A percentile compares a stretch with the other conserved stretches of the same genome.
phyloP scores from a whole-genome alignment of 2,888 invertebrate species.

The Timema cristinae region DNA sequence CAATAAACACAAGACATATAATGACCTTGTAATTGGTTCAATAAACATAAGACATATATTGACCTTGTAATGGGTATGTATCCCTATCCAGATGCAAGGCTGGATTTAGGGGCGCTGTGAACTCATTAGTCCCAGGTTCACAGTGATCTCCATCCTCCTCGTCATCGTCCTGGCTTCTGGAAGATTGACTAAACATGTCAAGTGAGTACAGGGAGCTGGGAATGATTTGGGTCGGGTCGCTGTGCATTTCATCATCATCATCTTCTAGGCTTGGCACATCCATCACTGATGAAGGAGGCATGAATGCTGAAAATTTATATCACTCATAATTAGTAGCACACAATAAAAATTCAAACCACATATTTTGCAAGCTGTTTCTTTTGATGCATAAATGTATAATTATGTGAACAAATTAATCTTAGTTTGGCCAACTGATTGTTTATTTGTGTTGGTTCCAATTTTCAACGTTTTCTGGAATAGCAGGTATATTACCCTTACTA shows the following conservation, averaged over 20 bases:
- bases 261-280: too few relatives aligned
- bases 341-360: background rate
- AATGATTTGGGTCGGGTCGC: slow-evolving; percentile 32
- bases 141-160: slow-evolving; percentile 30
- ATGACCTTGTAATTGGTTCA: too few relatives aligned
- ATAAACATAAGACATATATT: slow-evolving; percentile 11
- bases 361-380: background rate
- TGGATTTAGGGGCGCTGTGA: slow-evolving; percentile 28
- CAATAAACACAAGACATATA: too few relatives aligned
- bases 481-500: too few relatives aligned
- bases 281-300: slow-evolving; percentile 19
- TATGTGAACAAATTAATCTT: background rate
- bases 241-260: slow-evolving; percentile 22
- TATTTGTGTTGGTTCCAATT: too few relatives aligned
- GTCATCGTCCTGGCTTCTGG: slow-evolving; percentile 21
- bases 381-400: too few relatives aligned
- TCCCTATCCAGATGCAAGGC: slow-evolving; percentile 19
- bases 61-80: slow-evolving; percentile 19
- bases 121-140: slow-evolving; percentile 33
- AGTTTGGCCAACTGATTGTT: too few relatives aligned
- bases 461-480: too few relatives aligned
- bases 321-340: too few relatives aligned
- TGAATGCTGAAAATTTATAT: too few relatives aligned
- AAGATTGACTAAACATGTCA: slow-evolving; percentile 31
- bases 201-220: slow-evolving; percentile 32